A percentile compares a stretch with the other conserved stretches of the same genome.
Conservation (phyloP, 2,797 vertebrate genomes). For the Sebastolobus altivelis region DNA sequence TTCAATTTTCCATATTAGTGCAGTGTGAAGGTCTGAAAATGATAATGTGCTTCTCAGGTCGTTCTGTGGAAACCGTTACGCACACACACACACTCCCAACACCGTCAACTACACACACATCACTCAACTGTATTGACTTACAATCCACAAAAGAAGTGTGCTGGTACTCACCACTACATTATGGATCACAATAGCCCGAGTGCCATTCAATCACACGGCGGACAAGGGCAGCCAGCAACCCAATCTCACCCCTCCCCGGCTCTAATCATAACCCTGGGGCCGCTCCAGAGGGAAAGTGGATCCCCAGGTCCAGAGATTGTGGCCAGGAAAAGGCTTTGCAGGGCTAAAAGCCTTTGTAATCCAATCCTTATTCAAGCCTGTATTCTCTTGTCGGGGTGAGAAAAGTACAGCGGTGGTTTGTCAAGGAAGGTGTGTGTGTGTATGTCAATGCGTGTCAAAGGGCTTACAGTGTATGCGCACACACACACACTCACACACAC, state of each 20-base stretch:
- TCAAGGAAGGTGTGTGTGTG: conserved; percentile 63
- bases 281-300: conserved; percentile 72
- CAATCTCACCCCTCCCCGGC: conserved; percentile 60
- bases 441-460: conserved; percentile 59
- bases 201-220: conserved; percentile 71
- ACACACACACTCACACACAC: background rate
- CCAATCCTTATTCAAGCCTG: conserved; percentile 67
- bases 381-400: conserved; percentile 73
- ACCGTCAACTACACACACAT: conserved; percentile 27
- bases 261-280: conserved; percentile 79
- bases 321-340: conserved; percentile 70
- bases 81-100: conserved; percentile 7
- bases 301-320: conserved; percentile 63
- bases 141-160: conserved; percentile 78
- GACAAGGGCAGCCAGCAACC: conserved; percentile 71
- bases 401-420: conserved; percentile 73
- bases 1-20: background rate
- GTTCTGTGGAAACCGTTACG: conserved; percentile 35
- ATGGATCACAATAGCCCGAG: conserved; percentile 65
- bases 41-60: conserved; percentile 5
- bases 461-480: conserved; percentile 41
- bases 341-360: conserved; percentile 82
- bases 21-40: background rate
- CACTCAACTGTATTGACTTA: conserved; percentile 68
- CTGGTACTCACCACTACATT: conserved; percentile 67